A percentile compares a stretch with the other conserved stretches of the same genome.
These are phyloP conservation scores for Microplitis mediator DNA, from an alignment of 1,140 invertebrate genomes.

Conservation along the genomic window DNA sequence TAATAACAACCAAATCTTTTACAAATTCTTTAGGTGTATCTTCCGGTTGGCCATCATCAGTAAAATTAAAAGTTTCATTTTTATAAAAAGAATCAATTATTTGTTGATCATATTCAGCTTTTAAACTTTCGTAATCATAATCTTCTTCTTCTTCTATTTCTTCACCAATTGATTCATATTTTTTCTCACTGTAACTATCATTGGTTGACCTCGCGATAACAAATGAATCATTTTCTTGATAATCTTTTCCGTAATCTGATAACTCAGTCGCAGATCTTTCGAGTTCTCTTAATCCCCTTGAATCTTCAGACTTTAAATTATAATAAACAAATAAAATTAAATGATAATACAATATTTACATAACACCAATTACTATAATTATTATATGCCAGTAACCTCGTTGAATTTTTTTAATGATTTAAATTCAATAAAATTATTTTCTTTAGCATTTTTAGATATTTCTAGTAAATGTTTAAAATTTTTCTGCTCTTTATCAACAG, in stretches of 20 bases:
- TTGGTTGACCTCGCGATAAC: neutral
- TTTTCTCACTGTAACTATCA: conserved; percentile 4
- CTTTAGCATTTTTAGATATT: neutral
- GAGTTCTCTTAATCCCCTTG: neutral
- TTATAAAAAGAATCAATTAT: conserved; percentile 27
- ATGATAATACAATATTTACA: neutral
- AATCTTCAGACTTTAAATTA: neutral
- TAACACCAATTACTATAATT: neutral
- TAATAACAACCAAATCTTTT: conserved; percentile 37
- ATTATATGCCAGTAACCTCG: conserved; percentile 8
- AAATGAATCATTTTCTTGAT: neutral
- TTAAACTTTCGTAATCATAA: conserved; percentile 47
- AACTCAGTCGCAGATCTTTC: neutral
- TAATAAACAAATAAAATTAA: neutral
- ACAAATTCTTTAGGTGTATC: conserved; percentile 31
- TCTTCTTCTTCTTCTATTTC: conserved; percentile 19
- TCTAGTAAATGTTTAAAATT: neutral
- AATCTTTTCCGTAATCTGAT: neutral
- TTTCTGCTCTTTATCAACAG: conserved; percentile 1
- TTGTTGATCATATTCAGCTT: conserved; percentile 46
- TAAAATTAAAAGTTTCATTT: conserved; percentile 42
- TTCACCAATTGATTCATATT: neutral
- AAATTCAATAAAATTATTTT: neutral
- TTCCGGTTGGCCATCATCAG: conserved; percentile 33
- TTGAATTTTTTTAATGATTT: conserved; percentile 6